Evolutionary conservation across 2,113 vertebrate species (phyloP).

Genomic region (Tautogolabrus adspersus): DNA sequence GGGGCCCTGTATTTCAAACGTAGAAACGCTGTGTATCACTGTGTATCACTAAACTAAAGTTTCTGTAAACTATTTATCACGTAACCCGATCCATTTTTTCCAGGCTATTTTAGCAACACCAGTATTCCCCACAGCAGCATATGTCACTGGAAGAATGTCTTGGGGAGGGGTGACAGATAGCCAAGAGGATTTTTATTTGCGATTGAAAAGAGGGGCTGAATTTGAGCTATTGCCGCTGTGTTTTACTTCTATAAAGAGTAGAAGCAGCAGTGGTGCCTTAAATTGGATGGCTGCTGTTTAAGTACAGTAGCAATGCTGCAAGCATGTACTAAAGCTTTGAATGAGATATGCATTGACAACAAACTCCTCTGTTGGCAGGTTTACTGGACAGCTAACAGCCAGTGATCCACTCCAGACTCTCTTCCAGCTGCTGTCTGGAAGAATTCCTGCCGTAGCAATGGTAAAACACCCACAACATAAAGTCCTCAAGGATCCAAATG

Average conservation of each 20-base stretch:
- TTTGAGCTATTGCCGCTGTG: slow-evolving; percentile 23
- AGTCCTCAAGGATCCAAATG: neutral
- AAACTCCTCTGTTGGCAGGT: slow-evolving; percentile 82
- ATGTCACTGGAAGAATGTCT: slow-evolving; percentile 31
- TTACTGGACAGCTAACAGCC: slow-evolving; percentile 87
- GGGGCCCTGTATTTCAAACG: neutral
- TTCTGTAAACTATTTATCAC: neutral
- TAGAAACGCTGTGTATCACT: neutral
- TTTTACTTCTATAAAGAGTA: neutral
- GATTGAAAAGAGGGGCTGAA: slow-evolving; percentile 38
- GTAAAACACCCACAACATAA: slow-evolving; percentile 72
- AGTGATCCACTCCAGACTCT: slow-evolving; percentile 92
- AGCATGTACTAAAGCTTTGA: neutral
- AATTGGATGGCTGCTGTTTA: slow-evolving; percentile 12
- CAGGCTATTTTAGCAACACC: slow-evolving; percentile 35
- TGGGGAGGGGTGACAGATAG: neutral
- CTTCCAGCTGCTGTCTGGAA: slow-evolving; percentile 92
- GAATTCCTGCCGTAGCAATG: slow-evolving; percentile 87
- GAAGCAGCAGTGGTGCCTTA: neutral
- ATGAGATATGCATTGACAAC: slow-evolving; percentile 30
- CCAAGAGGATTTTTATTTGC: slow-evolving; percentile 21
- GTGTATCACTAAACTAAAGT: neutral
- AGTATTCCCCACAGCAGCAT: slow-evolving; percentile 6
- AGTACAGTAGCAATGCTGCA: neutral
- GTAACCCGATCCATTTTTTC: slow-evolving; percentile 20